Evolutionary conservation across 1,140 invertebrate genomes (phyloP).

Genomic region (Heliconius hewitsoni): DNA sequence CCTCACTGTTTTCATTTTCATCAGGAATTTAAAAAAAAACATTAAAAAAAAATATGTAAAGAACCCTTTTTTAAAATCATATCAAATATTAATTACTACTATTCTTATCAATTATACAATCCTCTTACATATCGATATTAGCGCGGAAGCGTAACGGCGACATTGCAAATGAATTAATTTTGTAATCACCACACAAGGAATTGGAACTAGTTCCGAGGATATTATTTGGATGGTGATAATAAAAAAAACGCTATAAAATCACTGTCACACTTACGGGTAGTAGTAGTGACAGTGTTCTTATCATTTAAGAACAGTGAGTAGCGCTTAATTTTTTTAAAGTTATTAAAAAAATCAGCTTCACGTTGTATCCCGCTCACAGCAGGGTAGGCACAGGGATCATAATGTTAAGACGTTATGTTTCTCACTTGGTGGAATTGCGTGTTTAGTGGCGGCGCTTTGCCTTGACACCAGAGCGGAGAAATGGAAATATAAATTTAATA

Average conservation of each 20-base stretch:
- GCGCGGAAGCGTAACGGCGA: constrained; percentile 21
- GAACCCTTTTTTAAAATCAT: not conserved
- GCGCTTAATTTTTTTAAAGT: not conserved
- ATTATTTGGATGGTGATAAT: constrained; percentile 23
- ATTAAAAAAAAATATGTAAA: not conserved
- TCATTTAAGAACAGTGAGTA: constrained; percentile 6
- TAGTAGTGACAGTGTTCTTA: not conserved
- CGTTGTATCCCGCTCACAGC: too few species aligned
- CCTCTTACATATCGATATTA: not conserved
- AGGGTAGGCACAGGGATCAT: too few species aligned
- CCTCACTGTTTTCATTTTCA: too few species aligned
- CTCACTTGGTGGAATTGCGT: too few species aligned
- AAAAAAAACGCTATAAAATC: not conserved
- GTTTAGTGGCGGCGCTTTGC: too few species aligned
- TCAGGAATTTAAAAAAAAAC: too few species aligned
- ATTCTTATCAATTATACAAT: constrained; percentile 34
- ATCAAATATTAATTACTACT: not conserved
- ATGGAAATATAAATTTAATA: too few species aligned
- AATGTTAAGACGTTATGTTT: too few species aligned
- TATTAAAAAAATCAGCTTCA: too few species aligned
- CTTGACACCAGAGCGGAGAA: too few species aligned
- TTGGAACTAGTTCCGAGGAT: constrained; percentile 17
- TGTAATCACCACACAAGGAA: constrained; percentile 28
- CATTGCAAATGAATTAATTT: constrained; percentile 26
- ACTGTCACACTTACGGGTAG: not conserved